These are phyloP conservation scores for Cheilosia pagana DNA, from an alignment of 2,888 invertebrate genomes.

Conservation along the genomic window DNA sequence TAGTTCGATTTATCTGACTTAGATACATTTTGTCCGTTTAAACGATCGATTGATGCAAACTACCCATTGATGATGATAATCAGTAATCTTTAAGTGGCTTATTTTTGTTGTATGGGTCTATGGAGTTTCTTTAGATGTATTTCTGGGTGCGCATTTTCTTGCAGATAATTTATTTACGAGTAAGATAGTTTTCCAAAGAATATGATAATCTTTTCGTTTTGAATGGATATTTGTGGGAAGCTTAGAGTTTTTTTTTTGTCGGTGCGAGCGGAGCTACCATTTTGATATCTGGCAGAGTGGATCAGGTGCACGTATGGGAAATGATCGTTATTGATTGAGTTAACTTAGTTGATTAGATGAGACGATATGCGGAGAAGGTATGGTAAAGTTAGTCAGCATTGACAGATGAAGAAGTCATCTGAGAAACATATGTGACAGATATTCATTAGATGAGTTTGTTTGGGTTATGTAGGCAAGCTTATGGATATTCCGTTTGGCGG, in stretches of 20 bases:
- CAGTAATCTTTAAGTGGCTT: conserved; percentile 60
- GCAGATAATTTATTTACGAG: conserved; percentile 48
- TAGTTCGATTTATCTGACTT: conserved; percentile 52
- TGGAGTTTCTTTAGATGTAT: conserved; percentile 23
- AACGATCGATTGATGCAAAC: conserved; percentile 65
- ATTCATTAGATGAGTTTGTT: no score
- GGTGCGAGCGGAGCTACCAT: not conserved
- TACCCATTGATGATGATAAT: conserved; percentile 56
- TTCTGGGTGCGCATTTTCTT: conserved; percentile 36
- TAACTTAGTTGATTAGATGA: conserved; percentile 40
- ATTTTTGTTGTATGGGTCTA: conserved; percentile 2
- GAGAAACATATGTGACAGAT: no score
- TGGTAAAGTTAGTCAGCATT: no score
- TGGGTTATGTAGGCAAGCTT: no score
- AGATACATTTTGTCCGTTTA: conserved; percentile 52
- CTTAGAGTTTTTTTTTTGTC: conserved; percentile 4
- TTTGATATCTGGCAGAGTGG: conserved; percentile 16
- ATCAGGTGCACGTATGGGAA: conserved; percentile 51
- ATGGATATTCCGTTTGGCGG: no score
- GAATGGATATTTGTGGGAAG: conserved; percentile 64
- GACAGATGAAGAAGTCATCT: no score
- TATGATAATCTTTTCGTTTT: conserved; percentile 63
- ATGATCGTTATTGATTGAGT: conserved; percentile 52
- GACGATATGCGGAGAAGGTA: conserved; percentile 6
- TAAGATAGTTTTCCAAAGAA: conserved; percentile 42